A percentile compares a stretch with the other conserved stretches of the same genome.
phyloP scores from a whole-genome alignment of 2,888 invertebrate genomes.

The Nemotelus pantherinus region DNA sequence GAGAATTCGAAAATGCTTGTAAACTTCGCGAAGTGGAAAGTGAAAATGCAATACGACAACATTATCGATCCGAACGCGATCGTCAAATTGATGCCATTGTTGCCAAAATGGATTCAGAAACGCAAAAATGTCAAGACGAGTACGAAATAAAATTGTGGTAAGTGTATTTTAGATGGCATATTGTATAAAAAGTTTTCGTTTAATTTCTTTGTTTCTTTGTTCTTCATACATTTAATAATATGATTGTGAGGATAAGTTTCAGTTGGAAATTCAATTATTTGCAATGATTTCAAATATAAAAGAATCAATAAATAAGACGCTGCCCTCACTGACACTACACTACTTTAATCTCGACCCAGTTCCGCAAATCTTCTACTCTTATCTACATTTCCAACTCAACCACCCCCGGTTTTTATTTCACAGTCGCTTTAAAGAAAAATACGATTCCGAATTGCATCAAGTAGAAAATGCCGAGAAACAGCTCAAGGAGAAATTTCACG shows the following conservation, averaged over 20 bases:
- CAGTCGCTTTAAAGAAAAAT: slow-evolving; percentile 80
- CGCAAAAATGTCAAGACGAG: slow-evolving; percentile 60
- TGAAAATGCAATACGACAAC: slow-evolving; percentile 74
- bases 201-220: not conserved
- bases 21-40: slow-evolving; percentile 70
- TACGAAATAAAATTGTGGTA: slow-evolving; percentile 62
- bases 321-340: no score
- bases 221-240: no score
- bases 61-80: slow-evolving; percentile 78
- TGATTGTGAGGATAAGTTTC: no score
- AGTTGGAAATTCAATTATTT: no score
- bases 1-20: slow-evolving; percentile 67
- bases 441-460: slow-evolving; percentile 75
- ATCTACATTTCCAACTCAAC: no score
- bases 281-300: no score
- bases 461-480: slow-evolving; percentile 74
- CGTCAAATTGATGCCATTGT: slow-evolving; percentile 75
- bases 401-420: not conserved
- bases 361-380: no score
- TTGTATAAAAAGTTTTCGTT: not conserved
- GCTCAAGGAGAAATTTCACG: slow-evolving; percentile 73
- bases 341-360: no score
- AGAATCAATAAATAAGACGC: no score
- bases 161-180: not conserved
- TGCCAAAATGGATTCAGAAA: slow-evolving; percentile 63